Percentiles rank a stretch among this genome's conserved stretches.
Conservation (phyloP, 64 coral and sea anemone genomes). For the Stichodactyla helianthus region DNA sequence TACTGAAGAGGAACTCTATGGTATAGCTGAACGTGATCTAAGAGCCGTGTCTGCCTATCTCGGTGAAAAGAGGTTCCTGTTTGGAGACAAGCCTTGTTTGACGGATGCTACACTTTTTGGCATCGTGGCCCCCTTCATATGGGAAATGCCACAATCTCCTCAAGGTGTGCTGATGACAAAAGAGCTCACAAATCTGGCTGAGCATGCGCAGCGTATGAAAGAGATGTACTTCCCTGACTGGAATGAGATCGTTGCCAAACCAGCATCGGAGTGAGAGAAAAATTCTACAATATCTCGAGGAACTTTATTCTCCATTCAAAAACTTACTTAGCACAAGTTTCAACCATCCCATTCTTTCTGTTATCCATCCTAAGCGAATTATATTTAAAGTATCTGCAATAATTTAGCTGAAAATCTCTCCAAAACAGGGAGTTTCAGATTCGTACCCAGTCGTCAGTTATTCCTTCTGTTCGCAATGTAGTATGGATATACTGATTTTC, state of each 20-base stretch:
- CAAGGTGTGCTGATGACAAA: background rate
- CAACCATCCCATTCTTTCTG: too few species aligned
- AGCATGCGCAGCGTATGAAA: constrained; percentile 37
- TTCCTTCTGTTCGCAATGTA: too few species aligned
- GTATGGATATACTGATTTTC: too few species aligned
- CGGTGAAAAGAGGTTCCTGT: constrained; percentile 38
- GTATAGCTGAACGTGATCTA: constrained; percentile 39
- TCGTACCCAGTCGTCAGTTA: too few species aligned
- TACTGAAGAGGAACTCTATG: constrained; percentile 27
- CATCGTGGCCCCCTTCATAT: background rate
- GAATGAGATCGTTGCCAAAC: background rate
- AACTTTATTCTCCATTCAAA: too few species aligned
- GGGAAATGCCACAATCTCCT: constrained; percentile 13
- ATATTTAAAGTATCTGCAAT: too few species aligned
- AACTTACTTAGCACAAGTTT: too few species aligned
- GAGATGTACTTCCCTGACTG: constrained; percentile 45
- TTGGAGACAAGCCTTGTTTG: constrained; percentile 52
- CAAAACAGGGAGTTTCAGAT: too few species aligned
- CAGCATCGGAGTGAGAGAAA: background rate
- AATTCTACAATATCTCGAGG: too few species aligned
- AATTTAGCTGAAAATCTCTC: too few species aligned
- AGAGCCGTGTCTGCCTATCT: constrained; percentile 29
- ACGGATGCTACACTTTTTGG: constrained; percentile 36
- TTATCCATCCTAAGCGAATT: too few species aligned
- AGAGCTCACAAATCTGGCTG: constrained; percentile 17